phyloP scores from a whole-genome alignment of 2,113 vertebrate species.

The Agelaius phoeniceus region DNA sequence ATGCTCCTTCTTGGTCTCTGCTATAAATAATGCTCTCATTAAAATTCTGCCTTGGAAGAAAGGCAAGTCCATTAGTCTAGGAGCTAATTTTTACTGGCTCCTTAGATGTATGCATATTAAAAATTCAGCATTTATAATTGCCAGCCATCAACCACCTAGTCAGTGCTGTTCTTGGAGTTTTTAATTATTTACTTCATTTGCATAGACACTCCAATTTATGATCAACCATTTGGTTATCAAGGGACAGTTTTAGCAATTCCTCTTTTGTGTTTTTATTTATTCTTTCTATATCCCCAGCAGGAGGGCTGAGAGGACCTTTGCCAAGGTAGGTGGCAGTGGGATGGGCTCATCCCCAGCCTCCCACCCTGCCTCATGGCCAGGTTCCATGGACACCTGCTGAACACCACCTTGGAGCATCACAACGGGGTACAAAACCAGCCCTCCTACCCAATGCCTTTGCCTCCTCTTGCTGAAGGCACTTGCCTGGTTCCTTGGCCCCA shows the following conservation, averaged over 20 bases:
- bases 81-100: slow-evolving; percentile 82
- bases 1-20: slow-evolving; percentile 64
- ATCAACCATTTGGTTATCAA: slow-evolving; percentile 77
- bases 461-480: neutral
- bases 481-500: neutral
- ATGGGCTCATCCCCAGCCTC: neutral
- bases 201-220: slow-evolving; percentile 82
- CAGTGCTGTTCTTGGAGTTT: slow-evolving; percentile 78
- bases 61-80: slow-evolving; percentile 83
- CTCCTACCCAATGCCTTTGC: neutral
- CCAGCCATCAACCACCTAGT: slow-evolving; percentile 83
- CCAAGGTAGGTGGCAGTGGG: neutral
- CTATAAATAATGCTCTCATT: slow-evolving; percentile 83
- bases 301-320: neutral
- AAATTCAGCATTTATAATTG: slow-evolving; percentile 84
- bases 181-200: slow-evolving; percentile 88
- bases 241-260: slow-evolving; percentile 76
- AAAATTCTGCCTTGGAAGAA: slow-evolving; percentile 81
- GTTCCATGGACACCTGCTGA: rapidly evolving
- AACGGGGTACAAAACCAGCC: neutral
- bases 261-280: slow-evolving; percentile 75
- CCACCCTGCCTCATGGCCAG: rapidly evolving
- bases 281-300: slow-evolving; percentile 45
- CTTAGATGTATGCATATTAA: slow-evolving; percentile 82
- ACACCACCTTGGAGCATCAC: neutral